Base-by-base conservation (phyloP, 2,888 invertebrate species). In the Mimachlamys varia region DNA sequence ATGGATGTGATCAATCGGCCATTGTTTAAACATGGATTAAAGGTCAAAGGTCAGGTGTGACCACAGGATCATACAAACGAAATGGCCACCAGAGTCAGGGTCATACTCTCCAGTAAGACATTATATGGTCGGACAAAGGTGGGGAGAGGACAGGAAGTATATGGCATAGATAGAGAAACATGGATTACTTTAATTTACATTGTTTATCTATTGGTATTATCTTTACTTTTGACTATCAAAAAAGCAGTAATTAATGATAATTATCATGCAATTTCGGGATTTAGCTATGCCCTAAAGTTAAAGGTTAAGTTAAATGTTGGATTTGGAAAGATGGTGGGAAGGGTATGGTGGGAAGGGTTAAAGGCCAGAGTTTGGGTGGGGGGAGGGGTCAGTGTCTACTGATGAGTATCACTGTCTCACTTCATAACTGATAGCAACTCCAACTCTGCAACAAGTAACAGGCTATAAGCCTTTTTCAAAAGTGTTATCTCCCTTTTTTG, bases 1-100 rank as follows among this genome's bases (percentile, higher is more conserved):
- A 76, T 76, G 76, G 76, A 76, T 76, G 76, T 76, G 76, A 76
- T 76, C 76, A 76, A 76, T 76, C 76, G 33, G 33, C 33, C 76
- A 76, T 76, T 62, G 22, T n/a, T 22, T 62, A 62, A 62, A 44
- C 44, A 44, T 44, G 44, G 7, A 44, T 44, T 7, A n/a, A 50
- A 27, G 27, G 15, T 27, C 13, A 27, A n/a, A 76, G 62, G 62
- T 76, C 62, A n/a, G 10, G 62, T 76, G 27, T 76, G 62, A 76
- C 27, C 27, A 76, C 62, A 76, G 5, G 62, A 76, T 76, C 27
- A 76, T 76, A 33, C 76, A 76, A 76, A 76, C 76, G 33, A n/a
- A n/a, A 62, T 62, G 62, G 62, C 76, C 76, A 33, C 33, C 27
- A 22, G 22, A 15, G 76, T 76, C 76, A 76, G 33, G 76, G 76